These are phyloP conservation scores for Todiramphus chloris DNA, from an alignment of 2,113 vertebrate species.

Conservation along the genomic window DNA sequence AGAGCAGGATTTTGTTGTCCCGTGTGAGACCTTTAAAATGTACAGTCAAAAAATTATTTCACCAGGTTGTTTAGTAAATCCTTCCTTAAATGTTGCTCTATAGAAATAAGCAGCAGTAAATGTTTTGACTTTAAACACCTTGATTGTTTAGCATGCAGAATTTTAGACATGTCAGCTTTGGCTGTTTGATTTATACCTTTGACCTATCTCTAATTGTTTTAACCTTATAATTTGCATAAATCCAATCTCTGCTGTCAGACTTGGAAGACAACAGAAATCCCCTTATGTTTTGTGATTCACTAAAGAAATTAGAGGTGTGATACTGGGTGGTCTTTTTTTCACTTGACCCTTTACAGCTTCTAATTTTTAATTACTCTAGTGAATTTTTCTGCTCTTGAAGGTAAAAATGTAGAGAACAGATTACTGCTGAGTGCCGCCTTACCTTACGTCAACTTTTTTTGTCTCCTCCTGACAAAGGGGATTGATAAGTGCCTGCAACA, in stretches of 20 bases:
- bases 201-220: constrained; percentile 73
- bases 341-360: constrained; percentile 34
- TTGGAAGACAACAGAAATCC: constrained; percentile 51
- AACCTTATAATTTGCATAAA: constrained; percentile 73
- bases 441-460: not conserved
- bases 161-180: constrained; percentile 54
- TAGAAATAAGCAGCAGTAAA: not conserved
- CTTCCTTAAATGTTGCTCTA: not conserved
- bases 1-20: not conserved
- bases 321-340: constrained; percentile 17
- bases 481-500: not conserved
- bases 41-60: not conserved
- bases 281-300: constrained; percentile 33
- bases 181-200: constrained; percentile 68
- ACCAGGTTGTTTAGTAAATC: not conserved
- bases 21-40: not conserved
- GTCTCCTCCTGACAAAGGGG: not conserved
- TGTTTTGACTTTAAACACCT: constrained; percentile 25
- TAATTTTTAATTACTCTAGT: constrained; percentile 33
- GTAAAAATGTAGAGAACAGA: not conserved
- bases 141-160: constrained; percentile 41
- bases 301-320: constrained; percentile 57
- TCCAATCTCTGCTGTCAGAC: constrained; percentile 67
- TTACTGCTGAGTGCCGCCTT: not conserved
- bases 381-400: constrained; percentile 3